phyloP scores from a whole-genome alignment of 2,888 invertebrate genomes.

The Malthinus seriepunctatus region DNA sequence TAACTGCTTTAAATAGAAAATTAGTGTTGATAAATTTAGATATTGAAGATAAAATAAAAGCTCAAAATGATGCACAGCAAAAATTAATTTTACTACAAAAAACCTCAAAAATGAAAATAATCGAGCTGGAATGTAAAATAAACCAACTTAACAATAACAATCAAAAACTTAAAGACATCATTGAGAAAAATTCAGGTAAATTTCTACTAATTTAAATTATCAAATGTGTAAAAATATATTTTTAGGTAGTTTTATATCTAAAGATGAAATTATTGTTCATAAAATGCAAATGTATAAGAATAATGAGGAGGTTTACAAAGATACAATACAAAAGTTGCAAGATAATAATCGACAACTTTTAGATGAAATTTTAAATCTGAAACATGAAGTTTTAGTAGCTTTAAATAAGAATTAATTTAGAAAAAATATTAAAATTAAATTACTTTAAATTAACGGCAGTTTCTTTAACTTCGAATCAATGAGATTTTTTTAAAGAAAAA shows the following conservation, averaged over 20 bases:
- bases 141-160: constrained; percentile 12
- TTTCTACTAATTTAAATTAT: neutral
- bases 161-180: constrained; percentile 1
- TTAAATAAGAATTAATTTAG: neutral
- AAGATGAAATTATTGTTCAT: constrained; percentile 10
- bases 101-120: constrained; percentile 5
- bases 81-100: constrained; percentile 5
- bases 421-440: neutral
- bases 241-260: constrained; percentile 19
- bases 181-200: constrained; percentile 18
- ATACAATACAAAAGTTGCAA: constrained; percentile 28
- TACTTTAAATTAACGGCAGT: neutral
- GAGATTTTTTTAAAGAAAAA: neutral
- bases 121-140: constrained; percentile 8
- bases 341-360: constrained; percentile 25
- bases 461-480: neutral
- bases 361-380: constrained; percentile 21
- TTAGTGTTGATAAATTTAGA: neutral
- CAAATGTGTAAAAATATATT: neutral
- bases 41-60: neutral
- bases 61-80: neutral
- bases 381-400: constrained; percentile 13
- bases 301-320: constrained; percentile 25
- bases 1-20: neutral
- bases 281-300: constrained; percentile 20